A percentile compares a stretch with the other conserved stretches of the same genome.
phyloP scores from a whole-genome alignment of 2,797 vertebrate genomes.

The Botia almorhae region DNA sequence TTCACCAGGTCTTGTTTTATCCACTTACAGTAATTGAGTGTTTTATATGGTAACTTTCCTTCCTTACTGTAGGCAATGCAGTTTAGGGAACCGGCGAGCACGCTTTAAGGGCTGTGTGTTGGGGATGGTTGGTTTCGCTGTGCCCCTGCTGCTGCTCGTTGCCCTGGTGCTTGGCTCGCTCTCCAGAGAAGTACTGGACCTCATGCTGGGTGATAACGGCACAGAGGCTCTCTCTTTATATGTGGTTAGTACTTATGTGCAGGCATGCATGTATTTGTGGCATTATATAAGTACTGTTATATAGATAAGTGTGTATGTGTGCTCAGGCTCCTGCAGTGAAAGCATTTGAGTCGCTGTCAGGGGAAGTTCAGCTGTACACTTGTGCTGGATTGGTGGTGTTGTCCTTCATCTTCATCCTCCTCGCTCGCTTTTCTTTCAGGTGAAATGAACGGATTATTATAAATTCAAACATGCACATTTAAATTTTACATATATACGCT shows the following conservation, averaged over 20 bases:
- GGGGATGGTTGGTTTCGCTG: constrained; percentile 77
- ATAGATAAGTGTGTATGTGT: neutral
- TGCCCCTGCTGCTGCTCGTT: constrained; percentile 79
- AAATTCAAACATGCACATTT: neutral
- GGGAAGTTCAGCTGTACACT: constrained; percentile 73
- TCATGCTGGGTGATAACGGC: constrained; percentile 71
- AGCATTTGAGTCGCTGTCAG: constrained; percentile 71
- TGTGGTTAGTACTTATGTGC: constrained; percentile 70
- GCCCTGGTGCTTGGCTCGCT: constrained; percentile 75
- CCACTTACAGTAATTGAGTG: no score
- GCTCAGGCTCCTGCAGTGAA: constrained; percentile 72
- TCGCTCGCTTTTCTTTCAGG: constrained; percentile 80
- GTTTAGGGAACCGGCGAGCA: constrained; percentile 72
- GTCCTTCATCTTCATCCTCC: constrained; percentile 80
- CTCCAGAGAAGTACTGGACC: constrained; percentile 73
- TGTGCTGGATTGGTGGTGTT: constrained; percentile 75
- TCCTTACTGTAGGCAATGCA: constrained; percentile 65
- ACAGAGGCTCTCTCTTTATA: constrained; percentile 75
- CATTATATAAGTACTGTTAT: constrained; percentile 9
- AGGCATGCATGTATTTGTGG: neutral
- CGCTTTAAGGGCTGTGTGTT: constrained; percentile 80
- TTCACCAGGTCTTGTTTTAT: neutral
- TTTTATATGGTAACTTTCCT: neutral
- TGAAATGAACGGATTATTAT: constrained; percentile 52
- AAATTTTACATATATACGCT: no score